A percentile compares a stretch with the other conserved stretches of the same genome.
Conservation (phyloP, 2,113 vertebrate genomes). For the Apteryx owenii region DNA sequence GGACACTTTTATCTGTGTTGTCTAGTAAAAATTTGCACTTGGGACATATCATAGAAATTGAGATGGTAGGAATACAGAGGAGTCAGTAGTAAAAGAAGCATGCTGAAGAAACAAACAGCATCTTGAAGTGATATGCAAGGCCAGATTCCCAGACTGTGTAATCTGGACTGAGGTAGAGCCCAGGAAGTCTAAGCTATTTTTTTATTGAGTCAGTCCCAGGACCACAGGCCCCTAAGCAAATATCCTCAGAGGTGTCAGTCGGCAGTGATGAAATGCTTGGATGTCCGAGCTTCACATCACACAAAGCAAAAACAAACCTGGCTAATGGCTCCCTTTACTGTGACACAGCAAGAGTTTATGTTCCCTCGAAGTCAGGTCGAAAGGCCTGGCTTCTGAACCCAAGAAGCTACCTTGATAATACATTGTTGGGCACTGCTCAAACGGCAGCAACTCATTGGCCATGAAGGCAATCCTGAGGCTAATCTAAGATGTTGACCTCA, state of each 20-base stretch:
- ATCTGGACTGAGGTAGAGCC: rapidly evolving
- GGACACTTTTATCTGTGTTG: not conserved
- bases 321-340: not conserved
- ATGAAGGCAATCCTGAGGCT: not conserved
- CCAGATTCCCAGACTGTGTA: not conserved
- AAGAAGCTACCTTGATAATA: not conserved
- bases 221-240: not conserved
- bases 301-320: not conserved
- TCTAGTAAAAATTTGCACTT: not conserved
- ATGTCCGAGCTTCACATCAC: not conserved
- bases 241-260: not conserved
- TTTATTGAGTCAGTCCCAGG: not conserved
- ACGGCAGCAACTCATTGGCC: not conserved
- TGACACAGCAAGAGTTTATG: not conserved
- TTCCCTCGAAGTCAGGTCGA: not conserved
- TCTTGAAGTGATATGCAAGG: not conserved
- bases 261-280: not conserved
- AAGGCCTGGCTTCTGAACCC: not conserved
- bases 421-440: not conserved
- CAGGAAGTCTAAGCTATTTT: not conserved
- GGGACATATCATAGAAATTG: not conserved
- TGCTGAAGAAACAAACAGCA: not conserved
- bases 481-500: not conserved
- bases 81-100: not conserved
- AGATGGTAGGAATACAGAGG: not conserved